Evolutionary conservation across 2,888 invertebrate species (phyloP).

Genomic region (Polia nebulosa): DNA sequence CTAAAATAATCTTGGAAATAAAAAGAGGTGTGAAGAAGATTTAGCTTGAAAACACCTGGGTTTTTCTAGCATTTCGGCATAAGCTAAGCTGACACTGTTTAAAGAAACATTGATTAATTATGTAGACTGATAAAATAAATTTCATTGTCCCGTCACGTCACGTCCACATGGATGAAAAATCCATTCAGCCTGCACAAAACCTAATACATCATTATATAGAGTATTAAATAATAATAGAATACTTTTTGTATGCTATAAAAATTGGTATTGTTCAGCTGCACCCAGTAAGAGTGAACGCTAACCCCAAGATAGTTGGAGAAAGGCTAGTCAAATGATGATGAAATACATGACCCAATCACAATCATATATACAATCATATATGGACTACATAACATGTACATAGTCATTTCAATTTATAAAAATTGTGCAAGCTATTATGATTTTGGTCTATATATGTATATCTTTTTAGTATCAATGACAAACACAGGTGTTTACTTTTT

Average conservation of each 20-base stretch:
- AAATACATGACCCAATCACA: conserved; percentile 3
- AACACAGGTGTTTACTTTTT: conserved; percentile 5
- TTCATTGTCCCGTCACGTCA: too few species aligned
- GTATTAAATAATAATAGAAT: too few species aligned
- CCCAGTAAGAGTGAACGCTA: not conserved
- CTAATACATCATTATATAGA: too few species aligned
- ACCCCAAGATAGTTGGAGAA: not conserved
- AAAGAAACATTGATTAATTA: conserved; percentile 1
- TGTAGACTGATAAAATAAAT: not conserved
- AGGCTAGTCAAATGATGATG: not conserved
- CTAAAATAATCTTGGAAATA: not conserved
- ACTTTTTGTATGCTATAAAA: too few species aligned
- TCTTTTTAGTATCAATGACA: not conserved
- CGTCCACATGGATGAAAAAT: not conserved
- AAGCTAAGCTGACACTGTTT: not conserved
- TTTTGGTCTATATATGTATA: too few species aligned
- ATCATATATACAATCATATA: not conserved
- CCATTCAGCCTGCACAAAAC: not conserved
- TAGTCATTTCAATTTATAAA: not conserved
- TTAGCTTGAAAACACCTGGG: not conserved
- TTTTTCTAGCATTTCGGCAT: not conserved
- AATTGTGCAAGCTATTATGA: conserved; percentile 8
- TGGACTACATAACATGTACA: not conserved
- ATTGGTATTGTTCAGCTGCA: not conserved
- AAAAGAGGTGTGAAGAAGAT: not conserved